Percentiles rank a stretch among this genome's conserved stretches.
Conservation (phyloP, 2,113 vertebrate genomes). For the Entomyzon cyanotis region DNA sequence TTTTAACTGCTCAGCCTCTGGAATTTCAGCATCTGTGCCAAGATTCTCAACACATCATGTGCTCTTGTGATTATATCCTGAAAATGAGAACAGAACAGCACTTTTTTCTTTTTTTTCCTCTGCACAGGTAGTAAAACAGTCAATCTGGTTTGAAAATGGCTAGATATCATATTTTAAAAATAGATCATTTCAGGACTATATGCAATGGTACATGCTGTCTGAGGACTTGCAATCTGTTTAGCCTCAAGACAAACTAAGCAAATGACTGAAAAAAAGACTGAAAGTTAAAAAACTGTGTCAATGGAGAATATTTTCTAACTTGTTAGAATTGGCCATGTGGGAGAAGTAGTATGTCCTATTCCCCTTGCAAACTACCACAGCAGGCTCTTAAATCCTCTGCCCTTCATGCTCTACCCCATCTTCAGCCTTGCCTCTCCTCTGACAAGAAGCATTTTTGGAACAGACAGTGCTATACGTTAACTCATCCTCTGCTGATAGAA, state of each 20-base stretch:
- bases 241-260: not conserved
- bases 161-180: not conserved
- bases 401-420: not conserved
- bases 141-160: not conserved
- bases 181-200: not conserved
- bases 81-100: not conserved
- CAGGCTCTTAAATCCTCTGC: not conserved
- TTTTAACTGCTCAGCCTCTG: not conserved
- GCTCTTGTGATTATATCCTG: not conserved
- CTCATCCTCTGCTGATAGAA: not conserved
- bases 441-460: not conserved
- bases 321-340: not conserved
- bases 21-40: not conserved
- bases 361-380: not conserved
- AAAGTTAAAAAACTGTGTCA: not conserved
- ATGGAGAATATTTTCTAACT: not conserved
- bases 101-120: not conserved
- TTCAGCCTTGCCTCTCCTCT: not conserved
- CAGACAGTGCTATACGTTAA: not conserved
- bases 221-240: not conserved
- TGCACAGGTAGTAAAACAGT: not conserved
- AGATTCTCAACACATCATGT: not conserved
- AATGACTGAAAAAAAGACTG: not conserved
- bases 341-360: not conserved
- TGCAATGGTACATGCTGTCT: not conserved